Conservation (phyloP, 2,113 vertebrate genomes). For the Chlamydotis undulata region DNA sequence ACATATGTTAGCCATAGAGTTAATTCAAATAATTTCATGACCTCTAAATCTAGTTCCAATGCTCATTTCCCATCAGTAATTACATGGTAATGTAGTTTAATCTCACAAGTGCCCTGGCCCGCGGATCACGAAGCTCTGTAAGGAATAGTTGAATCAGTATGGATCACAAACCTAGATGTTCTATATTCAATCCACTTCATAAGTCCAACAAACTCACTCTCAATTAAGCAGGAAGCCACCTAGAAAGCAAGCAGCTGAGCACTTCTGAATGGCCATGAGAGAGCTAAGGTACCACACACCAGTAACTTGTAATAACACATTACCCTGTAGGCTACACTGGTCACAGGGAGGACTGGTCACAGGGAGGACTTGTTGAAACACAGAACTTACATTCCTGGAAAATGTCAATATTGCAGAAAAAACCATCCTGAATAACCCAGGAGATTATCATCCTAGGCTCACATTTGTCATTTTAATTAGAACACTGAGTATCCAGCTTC, state of each 20-base stretch:
- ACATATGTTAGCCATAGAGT: not conserved
- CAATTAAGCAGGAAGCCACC: not conserved
- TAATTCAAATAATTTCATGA: not conserved
- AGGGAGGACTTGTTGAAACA: not conserved
- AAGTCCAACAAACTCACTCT: not conserved
- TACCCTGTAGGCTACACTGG: not conserved
- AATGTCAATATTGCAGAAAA: not conserved
- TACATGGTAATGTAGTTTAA: not conserved
- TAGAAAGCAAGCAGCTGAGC: not conserved
- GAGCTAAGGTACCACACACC: not conserved
- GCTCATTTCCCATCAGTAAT: not conserved
- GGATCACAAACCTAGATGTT: not conserved
- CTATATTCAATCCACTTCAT: not conserved
- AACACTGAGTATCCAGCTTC: not conserved
- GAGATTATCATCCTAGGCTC: not conserved
- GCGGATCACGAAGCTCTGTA: not conserved
- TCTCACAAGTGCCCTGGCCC: not conserved
- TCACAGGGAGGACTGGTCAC: not conserved
- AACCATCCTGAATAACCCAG: not conserved
- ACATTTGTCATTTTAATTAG: not conserved
- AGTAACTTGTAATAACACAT: not conserved
- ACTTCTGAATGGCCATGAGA: not conserved
- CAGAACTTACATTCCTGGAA: not conserved
- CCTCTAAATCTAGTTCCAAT: not conserved
- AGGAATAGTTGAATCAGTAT: not conserved